Conservation (phyloP, 1,140 invertebrate species). For the Linepithema humile region DNA sequence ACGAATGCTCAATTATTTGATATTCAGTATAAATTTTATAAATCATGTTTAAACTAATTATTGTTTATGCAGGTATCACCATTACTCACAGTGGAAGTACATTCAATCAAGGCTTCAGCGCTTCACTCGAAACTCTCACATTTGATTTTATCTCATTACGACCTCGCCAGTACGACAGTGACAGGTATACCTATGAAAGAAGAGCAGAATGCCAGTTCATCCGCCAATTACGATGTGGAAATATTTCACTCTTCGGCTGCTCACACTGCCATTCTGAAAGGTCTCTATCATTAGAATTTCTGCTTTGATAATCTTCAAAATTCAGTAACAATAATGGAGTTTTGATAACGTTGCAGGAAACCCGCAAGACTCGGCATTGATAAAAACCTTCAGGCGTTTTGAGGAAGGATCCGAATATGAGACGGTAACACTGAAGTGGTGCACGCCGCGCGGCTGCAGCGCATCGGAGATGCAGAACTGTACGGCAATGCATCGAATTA, state of each 20-base stretch:
- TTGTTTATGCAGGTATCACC: constrained; percentile 86
- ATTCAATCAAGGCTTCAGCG: constrained; percentile 88
- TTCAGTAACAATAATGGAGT: background rate
- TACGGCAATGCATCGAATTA: constrained; percentile 94
- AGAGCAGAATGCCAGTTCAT: constrained; percentile 98
- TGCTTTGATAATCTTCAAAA: background rate
- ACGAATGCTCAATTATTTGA: background rate
- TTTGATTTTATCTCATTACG: constrained; percentile 93
- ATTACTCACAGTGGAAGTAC: constrained; percentile 88
- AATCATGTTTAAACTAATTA: constrained; percentile 5
- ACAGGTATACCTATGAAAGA: constrained; percentile 99
- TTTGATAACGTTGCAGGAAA: constrained; percentile 70
- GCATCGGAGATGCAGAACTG: constrained; percentile 92
- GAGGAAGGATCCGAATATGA: constrained; percentile 89
- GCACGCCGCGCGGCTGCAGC: constrained; percentile 94
- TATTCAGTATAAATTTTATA: background rate
- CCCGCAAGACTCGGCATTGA: constrained; percentile 80
- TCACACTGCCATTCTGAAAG: constrained; percentile 91
- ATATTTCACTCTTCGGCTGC: constrained; percentile 95
- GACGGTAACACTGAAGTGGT: constrained; percentile 97
- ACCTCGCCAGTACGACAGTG: constrained; percentile 97
- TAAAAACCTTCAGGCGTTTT: constrained; percentile 81
- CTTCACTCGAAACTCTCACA: constrained; percentile 88
- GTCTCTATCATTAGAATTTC: constrained; percentile 65
- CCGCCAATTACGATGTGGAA: constrained; percentile 99